Conservation (phyloP, 2,797 vertebrate genomes). For the Sebastes steindachneri region DNA sequence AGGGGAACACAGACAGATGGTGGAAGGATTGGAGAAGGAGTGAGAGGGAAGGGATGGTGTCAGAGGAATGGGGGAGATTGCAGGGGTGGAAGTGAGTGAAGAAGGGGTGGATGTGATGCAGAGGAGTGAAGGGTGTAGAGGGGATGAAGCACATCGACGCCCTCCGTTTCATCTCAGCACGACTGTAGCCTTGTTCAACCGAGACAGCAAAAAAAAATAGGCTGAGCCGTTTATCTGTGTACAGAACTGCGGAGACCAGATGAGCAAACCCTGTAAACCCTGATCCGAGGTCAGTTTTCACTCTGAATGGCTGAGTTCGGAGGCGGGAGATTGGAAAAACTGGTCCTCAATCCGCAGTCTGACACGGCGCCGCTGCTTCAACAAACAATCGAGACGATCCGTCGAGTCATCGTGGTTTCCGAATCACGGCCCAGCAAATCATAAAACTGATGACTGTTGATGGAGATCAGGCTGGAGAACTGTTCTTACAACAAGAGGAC, state of each 20-base stretch:
- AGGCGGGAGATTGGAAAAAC: conserved; percentile 33
- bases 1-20: not conserved
- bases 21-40: not conserved
- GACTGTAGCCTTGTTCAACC: conserved; percentile 23
- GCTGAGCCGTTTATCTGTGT: conserved; percentile 32
- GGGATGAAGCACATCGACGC: conserved; percentile 28
- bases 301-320: conserved; percentile 26
- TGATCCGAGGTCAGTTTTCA: conserved; percentile 44
- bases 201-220: conserved; percentile 46
- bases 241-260: conserved; percentile 16
- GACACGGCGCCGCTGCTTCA: not conserved
- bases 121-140: conserved; percentile 28
- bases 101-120: not conserved
- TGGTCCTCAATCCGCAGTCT: conserved; percentile 2
- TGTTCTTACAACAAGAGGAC: not conserved
- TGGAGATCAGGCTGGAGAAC: not conserved
- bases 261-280: conserved; percentile 41
- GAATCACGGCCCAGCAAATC: not conserved
- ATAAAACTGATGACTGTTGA: not conserved
- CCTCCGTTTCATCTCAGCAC: conserved; percentile 30
- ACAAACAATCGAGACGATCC: conserved; percentile 8
- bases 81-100: not conserved
- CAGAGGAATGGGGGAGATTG: not conserved
- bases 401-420: not conserved
- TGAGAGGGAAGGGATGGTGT: not conserved